Conservation (phyloP, 2,113 vertebrate species). For the Pitta sordida region DNA sequence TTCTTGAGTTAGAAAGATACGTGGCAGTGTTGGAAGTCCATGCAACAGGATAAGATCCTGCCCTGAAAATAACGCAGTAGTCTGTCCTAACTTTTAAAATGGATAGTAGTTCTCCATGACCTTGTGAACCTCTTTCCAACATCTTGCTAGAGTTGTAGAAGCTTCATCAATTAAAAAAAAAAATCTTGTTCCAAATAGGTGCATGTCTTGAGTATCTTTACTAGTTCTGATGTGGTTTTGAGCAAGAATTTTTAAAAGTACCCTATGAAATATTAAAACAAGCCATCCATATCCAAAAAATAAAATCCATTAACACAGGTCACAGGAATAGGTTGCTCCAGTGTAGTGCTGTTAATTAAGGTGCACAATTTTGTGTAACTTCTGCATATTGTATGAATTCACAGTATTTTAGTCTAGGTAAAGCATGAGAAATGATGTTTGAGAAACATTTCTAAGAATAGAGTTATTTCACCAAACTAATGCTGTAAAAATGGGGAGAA, state of each 20-base stretch:
- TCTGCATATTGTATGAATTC: constrained; percentile 42
- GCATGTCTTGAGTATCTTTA: background rate
- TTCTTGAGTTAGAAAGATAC: background rate
- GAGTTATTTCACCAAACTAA: background rate
- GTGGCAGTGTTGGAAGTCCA: background rate
- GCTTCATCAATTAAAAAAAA: background rate
- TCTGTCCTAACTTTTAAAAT: background rate
- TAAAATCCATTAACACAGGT: constrained; percentile 30
- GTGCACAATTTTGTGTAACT: background rate
- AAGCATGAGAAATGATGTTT: background rate
- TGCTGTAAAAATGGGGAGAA: background rate
- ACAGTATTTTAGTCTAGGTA: background rate
- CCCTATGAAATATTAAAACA: constrained; percentile 47
- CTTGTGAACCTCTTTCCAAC: background rate
- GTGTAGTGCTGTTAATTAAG: constrained; percentile 7
- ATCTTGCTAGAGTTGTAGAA: background rate
- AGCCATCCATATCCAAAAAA: background rate
- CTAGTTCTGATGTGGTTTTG: constrained; percentile 9
- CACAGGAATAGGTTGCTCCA: background rate
- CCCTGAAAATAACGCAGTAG: background rate
- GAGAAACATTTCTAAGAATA: background rate
- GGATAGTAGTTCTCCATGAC: background rate
- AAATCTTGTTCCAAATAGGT: background rate
- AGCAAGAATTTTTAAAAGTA: constrained; percentile 32
- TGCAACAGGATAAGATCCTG: background rate